Percentiles rank a stretch among this genome's conserved stretches.
These are phyloP conservation scores for Amia ocellicauda DNA, from an alignment of 2,113 vertebrate genomes.

Conservation along the genomic window DNA sequence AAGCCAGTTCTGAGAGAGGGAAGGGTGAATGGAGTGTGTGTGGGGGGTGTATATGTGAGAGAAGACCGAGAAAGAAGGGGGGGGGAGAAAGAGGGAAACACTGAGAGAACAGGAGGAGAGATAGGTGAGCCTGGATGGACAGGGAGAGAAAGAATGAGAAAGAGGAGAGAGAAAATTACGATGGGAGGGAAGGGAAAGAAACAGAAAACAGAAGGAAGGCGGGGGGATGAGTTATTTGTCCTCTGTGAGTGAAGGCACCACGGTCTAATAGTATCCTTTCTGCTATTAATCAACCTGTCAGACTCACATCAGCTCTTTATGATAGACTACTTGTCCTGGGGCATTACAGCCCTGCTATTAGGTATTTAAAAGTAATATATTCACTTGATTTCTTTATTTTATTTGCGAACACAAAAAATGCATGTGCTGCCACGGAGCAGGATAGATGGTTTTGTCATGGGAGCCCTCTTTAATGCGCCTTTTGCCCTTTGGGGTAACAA, in stretches of 20 bases:
- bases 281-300: not conserved
- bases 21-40: conserved; percentile 5
- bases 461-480: not conserved
- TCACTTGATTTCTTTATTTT: not conserved
- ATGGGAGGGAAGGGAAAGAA: too few relatives aligned
- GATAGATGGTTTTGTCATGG: not conserved
- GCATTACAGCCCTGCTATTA: not conserved
- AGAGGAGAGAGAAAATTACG: too few relatives aligned
- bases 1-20: not conserved
- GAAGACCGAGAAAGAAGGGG: not conserved
- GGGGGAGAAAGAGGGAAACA: not conserved
- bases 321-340: not conserved
- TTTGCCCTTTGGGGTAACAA: not conserved
- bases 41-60: too few relatives aligned
- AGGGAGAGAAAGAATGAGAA: not conserved
- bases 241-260: not conserved
- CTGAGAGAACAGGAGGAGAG: not conserved
- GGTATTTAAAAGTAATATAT: not conserved
- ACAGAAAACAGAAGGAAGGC: too few relatives aligned
- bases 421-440: not conserved
- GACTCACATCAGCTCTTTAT: not conserved
- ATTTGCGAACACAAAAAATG: not conserved
- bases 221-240: too few relatives aligned
- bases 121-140: not conserved
- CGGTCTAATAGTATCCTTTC: not conserved